Percentiles rank a stretch among this genome's conserved stretches.
These are phyloP conservation scores for Acleris sparsana DNA, from an alignment of 2,888 invertebrate genomes.

Conservation along the genomic window DNA sequence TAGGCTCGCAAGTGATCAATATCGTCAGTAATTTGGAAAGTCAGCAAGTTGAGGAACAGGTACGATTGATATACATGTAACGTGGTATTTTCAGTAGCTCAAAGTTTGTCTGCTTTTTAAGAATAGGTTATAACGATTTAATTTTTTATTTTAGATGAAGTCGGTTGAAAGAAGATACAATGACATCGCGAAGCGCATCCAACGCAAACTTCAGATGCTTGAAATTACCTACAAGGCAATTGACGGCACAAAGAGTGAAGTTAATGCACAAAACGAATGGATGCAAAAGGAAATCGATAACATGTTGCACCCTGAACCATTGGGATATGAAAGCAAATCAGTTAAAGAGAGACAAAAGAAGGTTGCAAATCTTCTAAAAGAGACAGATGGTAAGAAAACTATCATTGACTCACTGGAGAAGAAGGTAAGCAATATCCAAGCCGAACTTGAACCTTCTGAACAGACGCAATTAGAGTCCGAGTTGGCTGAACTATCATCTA, in stretches of 20 bases:
- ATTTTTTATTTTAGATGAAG: constrained; percentile 84
- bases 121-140: no score
- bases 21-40: constrained; percentile 94
- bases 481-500: constrained; percentile 87
- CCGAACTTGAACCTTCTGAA: constrained; percentile 93
- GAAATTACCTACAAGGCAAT: constrained; percentile 93
- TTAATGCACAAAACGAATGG: constrained; percentile 91
- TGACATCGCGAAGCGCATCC: constrained; percentile 92
- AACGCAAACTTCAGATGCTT: constrained; percentile 91
- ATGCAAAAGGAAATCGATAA: constrained; percentile 88
- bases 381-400: constrained; percentile 92
- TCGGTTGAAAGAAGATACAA: constrained; percentile 92
- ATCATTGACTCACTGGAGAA: constrained; percentile 92
- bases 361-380: constrained; percentile 89
- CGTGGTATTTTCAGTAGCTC: no score
- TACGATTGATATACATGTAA: constrained; percentile 49
- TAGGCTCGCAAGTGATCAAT: constrained; percentile 88
- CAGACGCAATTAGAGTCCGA: constrained; percentile 90
- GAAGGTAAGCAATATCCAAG: constrained; percentile 91
- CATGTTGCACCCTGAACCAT: constrained; percentile 85
- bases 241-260: constrained; percentile 91
- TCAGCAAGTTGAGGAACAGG: constrained; percentile 95
- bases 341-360: constrained; percentile 89
- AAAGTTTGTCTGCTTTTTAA: neutral
- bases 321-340: constrained; percentile 90